phyloP scores from a whole-genome alignment of 2,888 invertebrate species.

The Papilio demoleus region DNA sequence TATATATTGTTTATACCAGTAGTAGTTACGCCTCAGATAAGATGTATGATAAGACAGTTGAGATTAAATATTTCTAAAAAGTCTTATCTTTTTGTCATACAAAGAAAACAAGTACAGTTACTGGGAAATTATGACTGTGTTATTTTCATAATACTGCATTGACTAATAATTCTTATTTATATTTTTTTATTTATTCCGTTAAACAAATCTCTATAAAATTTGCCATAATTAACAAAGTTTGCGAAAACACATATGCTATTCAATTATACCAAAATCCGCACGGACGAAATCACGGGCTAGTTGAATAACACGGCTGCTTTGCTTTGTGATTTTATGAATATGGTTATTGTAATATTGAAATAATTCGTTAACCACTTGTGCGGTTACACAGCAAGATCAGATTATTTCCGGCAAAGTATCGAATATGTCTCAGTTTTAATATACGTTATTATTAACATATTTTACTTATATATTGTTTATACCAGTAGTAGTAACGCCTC shows the following conservation, averaged over 20 bases:
- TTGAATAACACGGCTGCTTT: no score
- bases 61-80: neutral
- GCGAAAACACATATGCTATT: no score
- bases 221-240: no score
- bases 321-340: neutral
- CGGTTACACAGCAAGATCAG: conserved; percentile 21
- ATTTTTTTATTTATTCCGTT: no score
- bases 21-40: neutral
- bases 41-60: neutral
- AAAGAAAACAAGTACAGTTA: neutral
- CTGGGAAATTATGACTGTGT: neutral
- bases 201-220: no score
- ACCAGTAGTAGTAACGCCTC: neutral
- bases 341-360: conserved; percentile 4
- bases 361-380: conserved; percentile 18
- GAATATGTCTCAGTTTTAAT: neutral
- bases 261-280: no score
- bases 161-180: no score
- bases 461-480: neutral
- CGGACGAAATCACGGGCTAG: no score
- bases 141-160: no score
- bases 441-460: neutral
- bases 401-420: conserved; percentile 23
- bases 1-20: neutral
- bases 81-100: neutral